Percentiles rank a stretch among this genome's conserved stretches.
Evolutionary conservation across 2,113 vertebrate genomes (phyloP).

Genomic region (Apus apus): DNA sequence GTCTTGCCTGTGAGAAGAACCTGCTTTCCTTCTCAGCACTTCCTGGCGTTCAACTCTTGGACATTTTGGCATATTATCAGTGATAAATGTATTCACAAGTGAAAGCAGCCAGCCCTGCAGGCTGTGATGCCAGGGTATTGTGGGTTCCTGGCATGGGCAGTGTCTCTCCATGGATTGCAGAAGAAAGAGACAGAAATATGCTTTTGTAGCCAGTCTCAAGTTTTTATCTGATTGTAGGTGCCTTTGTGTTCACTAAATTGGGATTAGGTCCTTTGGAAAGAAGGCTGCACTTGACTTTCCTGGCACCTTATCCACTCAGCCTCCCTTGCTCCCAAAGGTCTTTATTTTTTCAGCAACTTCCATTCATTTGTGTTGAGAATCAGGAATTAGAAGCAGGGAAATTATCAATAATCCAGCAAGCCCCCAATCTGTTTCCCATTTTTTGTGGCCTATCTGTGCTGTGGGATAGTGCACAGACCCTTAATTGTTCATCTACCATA

Average conservation of each 20-base stretch:
- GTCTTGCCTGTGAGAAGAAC: neutral
- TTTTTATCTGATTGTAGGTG: neutral
- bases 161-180: neutral
- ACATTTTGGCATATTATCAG: neutral
- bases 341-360: neutral
- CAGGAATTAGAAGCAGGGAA: neutral
- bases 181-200: neutral
- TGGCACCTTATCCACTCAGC: neutral
- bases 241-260: neutral
- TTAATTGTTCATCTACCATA: neutral
- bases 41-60: neutral
- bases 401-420: neutral
- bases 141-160: neutral
- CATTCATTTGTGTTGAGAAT: neutral
- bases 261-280: neutral
- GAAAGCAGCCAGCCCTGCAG: constrained; percentile 20
- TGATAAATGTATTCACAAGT: constrained; percentile 5
- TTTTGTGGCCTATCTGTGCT: neutral
- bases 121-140: neutral
- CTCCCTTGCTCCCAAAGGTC: neutral
- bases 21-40: neutral
- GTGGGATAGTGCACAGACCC: neutral
- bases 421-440: neutral
- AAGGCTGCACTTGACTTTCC: neutral
- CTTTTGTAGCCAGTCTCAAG: neutral